A percentile compares a stretch with the other conserved stretches of the same genome.
Conservation (phyloP, 2,888 invertebrate species). For the Halocaridina rubra region DNA sequence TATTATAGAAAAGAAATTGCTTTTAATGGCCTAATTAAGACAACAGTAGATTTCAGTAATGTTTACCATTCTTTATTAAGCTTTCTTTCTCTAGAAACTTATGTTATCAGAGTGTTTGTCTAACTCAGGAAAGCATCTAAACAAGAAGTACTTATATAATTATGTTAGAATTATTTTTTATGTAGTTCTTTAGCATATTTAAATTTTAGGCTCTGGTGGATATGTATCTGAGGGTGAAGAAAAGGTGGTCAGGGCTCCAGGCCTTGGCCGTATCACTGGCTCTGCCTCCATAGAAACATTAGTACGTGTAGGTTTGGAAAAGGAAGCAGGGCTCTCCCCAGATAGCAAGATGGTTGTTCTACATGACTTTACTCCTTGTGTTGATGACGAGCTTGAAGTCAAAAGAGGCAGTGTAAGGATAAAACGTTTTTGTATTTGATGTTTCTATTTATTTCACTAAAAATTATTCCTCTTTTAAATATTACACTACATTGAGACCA, state of each 20-base stretch:
- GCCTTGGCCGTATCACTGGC: conserved; percentile 93
- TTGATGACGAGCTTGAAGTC: conserved; percentile 92
- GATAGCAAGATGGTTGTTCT: conserved; percentile 95
- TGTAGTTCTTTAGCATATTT: no score
- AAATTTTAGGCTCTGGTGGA: conserved; percentile 51
- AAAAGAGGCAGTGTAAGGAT: conserved; percentile 81
- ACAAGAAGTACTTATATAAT: no score
- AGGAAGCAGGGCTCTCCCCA: conserved; percentile 81
- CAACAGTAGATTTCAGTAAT: no score
- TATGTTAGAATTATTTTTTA: conserved; percentile 50
- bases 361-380: conserved; percentile 94
- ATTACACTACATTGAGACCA: no score
- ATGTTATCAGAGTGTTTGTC: no score
- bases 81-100: no score
- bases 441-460: background rate
- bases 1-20: no score
- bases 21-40: no score
- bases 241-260: conserved; percentile 74
- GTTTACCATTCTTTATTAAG: no score
- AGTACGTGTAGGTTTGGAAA: conserved; percentile 89
- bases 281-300: conserved; percentile 93
- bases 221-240: conserved; percentile 63
- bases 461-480: background rate
- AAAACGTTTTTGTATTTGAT: background rate
- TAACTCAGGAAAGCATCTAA: no score